These are phyloP conservation scores for Fistularia tabacaria DNA, from an alignment of 2,797 vertebrate genomes.

Conservation along the genomic window DNA sequence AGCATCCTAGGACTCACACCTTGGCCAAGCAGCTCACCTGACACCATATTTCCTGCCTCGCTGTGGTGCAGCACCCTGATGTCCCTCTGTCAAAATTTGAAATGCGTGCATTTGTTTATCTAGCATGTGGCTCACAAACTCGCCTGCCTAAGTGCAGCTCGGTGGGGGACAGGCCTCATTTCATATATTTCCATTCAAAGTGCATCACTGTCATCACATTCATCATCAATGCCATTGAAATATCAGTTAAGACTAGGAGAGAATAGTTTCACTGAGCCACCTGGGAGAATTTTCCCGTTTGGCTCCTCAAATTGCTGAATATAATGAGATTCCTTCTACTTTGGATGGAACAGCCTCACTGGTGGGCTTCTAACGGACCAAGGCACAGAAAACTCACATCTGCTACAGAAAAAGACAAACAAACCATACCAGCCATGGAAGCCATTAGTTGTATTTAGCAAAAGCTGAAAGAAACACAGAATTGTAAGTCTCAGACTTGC, in stretches of 20 bases:
- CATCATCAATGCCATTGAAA: slow-evolving; percentile 5
- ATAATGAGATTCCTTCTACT: slow-evolving; percentile 12
- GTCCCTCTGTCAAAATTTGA: slow-evolving; percentile 20
- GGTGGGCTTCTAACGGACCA: background rate
- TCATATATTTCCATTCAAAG: slow-evolving; percentile 17
- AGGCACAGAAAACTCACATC: slow-evolving; percentile 5
- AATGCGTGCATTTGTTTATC: slow-evolving; percentile 13
- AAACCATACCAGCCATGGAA: background rate
- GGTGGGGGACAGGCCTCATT: background rate
- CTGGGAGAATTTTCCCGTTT: slow-evolving; percentile 5
- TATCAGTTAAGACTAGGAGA: slow-evolving; percentile 13
- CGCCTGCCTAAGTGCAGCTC: slow-evolving; percentile 9
- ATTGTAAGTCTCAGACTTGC: slow-evolving; percentile 2
- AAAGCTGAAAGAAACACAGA: background rate
- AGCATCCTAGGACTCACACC: too few species aligned
- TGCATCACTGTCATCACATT: slow-evolving; percentile 17
- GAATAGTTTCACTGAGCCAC: slow-evolving; percentile 3
- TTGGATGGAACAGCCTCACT: background rate
- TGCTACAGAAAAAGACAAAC: background rate
- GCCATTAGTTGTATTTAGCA: background rate
- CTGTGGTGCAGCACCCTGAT: slow-evolving; percentile 7
- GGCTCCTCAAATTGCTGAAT: slow-evolving; percentile 4
- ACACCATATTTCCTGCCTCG: slow-evolving; percentile 1
- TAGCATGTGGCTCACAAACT: slow-evolving; percentile 22
- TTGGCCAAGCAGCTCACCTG: slow-evolving; percentile 3